Evolutionary conservation across 1,140 invertebrate species (phyloP), one percentile per base, ranked within the genome.

Genomic region (Drosophila tsacasi): DNA sequence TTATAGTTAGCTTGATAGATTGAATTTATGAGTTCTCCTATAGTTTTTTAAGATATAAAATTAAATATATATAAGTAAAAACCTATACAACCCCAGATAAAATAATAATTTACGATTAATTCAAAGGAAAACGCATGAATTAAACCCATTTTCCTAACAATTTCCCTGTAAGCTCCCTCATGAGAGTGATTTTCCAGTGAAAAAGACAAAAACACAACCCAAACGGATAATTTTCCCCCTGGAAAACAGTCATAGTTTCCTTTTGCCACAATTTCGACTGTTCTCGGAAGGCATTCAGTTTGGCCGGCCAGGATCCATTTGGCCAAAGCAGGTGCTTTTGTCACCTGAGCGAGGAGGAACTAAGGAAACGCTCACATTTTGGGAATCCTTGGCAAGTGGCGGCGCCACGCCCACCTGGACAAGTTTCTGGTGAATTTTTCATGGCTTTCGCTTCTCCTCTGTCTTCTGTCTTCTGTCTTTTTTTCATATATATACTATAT

Each of bases 351-450:
- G 46, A 73, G 37, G 46, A 73, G 37, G 66, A 60, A 27, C 67
- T 37, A 32, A 73, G 46, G 68, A 73, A 73, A 27, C 12, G 46
- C 23, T 60, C 55, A 35, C 46, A 73, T 37, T 37, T 74, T 40
- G 67, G 55, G 46, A 74, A 73, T 74, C 67, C 54, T n/a, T 25
- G 54, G 54, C 35, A 73, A 73, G 71, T 74, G 44, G 39, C 37
- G 30, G 30, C 23, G n/a, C 75, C 75, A 58, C 55, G 47, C 49
- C 49, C 67, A 68, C 63, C 73, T 76, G 73, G 62, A 61, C 75
- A 77, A 77, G 55, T 77, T 77, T 61, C 64, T 39, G 39, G 30
- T 77, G 49, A 68, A 77, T 77, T 68, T 77, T 77, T 77, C 74
- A 77, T 77, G 64, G 58, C 64, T 21, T 57, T 69, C 55, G 13